Evolutionary conservation across 92 coral and sea anemone genomes (phyloP), one percentile per base, ranked within the genome.

Genomic region (Metridium senile): DNA sequence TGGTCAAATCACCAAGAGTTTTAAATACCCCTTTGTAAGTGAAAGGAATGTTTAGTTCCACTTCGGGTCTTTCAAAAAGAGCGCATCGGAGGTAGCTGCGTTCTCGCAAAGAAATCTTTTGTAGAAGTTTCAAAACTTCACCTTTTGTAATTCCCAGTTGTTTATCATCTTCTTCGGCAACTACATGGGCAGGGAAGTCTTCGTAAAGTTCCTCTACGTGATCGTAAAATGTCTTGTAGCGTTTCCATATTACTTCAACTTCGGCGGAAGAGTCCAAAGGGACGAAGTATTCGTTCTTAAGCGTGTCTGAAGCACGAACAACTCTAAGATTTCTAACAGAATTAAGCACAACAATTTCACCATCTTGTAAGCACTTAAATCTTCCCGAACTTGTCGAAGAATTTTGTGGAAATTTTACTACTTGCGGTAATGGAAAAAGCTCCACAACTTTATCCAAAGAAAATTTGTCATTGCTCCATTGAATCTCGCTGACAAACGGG

Each of bases 121-220:
- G 21, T 27, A 33, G 20, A 13, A 76, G 86, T 35, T 82, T 76
- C 13, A 82, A 58, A 58, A 82, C 67, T 49, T 82, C 86, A 23
- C 86, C 86, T 13, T 82, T 76, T 66, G 66, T 20, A 32, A 82
- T 47, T 1, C 74, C 74, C 53, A 82, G 54, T 23, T 26, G 31
- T n/a, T 51, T 39, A 21, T 82, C 51, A 16, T 68, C 69, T 26
- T 63, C 49, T 58, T 68, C 45, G 33, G 45, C 71, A 51, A 66
- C 58, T 1, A 75, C 71, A 23, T 75, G 51, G 3, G 71, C 62
- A n/a, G 80, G 80, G 26, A 63, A 75, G 33, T 62, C 71, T 49
- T 46, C 45, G 20, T 0, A 26, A 18, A 75, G 80, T 23, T 75
- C 80, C 16, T 58, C 71, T 3, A 75, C 62, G 33, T 64, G 27